phyloP scores from a whole-genome alignment of 2,888 invertebrate species.

The Cyclophora punctaria region DNA sequence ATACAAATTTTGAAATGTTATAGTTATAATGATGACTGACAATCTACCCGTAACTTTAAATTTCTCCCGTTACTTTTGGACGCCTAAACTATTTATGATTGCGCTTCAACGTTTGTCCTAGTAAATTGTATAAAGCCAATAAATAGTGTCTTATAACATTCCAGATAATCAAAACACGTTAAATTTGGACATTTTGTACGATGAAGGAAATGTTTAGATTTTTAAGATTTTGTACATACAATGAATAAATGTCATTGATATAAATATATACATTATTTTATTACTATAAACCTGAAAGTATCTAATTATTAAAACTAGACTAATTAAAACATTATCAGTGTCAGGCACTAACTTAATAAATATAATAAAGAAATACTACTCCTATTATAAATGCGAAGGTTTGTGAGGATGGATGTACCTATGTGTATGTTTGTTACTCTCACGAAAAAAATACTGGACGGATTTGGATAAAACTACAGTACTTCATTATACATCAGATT shows the following conservation, averaged over 20 bases:
- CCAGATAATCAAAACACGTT: slow-evolving; percentile 66
- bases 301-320: too few relatives aligned
- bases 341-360: too few relatives aligned
- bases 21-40: slow-evolving; percentile 22
- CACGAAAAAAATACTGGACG: too few relatives aligned
- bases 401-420: too few relatives aligned
- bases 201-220: slow-evolving; percentile 56
- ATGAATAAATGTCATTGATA: slow-evolving; percentile 74
- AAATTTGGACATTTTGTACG: slow-evolving; percentile 74
- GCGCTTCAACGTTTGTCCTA: slow-evolving; percentile 54
- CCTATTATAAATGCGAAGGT: too few relatives aligned
- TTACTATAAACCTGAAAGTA: neutral
- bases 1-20: slow-evolving; percentile 19
- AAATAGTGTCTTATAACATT: slow-evolving; percentile 72
- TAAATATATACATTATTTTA: slow-evolving; percentile 42
- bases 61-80: slow-evolving; percentile 16
- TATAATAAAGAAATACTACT: too few relatives aligned
- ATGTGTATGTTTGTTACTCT: too few relatives aligned
- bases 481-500: too few relatives aligned
- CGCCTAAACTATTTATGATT: slow-evolving; percentile 27
- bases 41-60: slow-evolving; percentile 16
- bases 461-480: too few relatives aligned
- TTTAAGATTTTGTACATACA: slow-evolving; percentile 75
- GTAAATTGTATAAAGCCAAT: slow-evolving; percentile 57
- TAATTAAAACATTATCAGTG: too few relatives aligned